Evolutionary conservation across 2,888 invertebrate genomes (phyloP), one percentile per base, ranked within the genome.

Genomic region (Catocala fraxini): DNA sequence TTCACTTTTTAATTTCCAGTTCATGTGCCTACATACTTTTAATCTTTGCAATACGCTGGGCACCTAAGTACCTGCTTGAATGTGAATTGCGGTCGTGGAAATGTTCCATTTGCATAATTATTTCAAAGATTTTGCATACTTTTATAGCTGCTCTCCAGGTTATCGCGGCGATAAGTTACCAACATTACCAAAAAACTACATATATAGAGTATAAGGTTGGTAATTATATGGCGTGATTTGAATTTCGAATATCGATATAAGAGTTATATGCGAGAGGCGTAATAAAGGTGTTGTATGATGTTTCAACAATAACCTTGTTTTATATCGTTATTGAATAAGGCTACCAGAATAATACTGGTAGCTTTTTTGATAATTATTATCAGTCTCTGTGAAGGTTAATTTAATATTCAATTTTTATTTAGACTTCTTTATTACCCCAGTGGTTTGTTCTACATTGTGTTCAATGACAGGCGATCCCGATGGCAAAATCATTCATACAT

Each of bases 71-170:
- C 76, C 78, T 73, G 80, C 80, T 81, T 81, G 75, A 81, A 83
- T 79, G 81, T 81, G 82, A 83, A 81, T 80, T 73, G 81, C 77
- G 82, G 81, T 82, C 79, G 80, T 75, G 66, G 68, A 71, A 83
- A 81, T 80, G 75, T 75, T 67, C 68, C 70, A 82, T 86, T 87
- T 85, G 73, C 84, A 86, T 87, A 85, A 86, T 83, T 84, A 84
- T 86, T 79, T 81, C 70, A 81, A 80, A 81, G 79, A 85, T 81
- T 85, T 84, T 84, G 82, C 83, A 85, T 85, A 86, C 78, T 83
- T 82, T 81, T 81, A 81, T 81, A 75, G 78, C 73, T 75, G 73
- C 75, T 77, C 75, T 80, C 80, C 73, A 75, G 74, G 80, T 79
- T 81, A 80, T 77, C 77, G 71, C 64, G 25, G 51, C 52, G 70